Evolutionary conservation across 2,888 invertebrate species (phyloP), one percentile per base, ranked within the genome.

Genomic region (Adelphocoris suturalis): DNA sequence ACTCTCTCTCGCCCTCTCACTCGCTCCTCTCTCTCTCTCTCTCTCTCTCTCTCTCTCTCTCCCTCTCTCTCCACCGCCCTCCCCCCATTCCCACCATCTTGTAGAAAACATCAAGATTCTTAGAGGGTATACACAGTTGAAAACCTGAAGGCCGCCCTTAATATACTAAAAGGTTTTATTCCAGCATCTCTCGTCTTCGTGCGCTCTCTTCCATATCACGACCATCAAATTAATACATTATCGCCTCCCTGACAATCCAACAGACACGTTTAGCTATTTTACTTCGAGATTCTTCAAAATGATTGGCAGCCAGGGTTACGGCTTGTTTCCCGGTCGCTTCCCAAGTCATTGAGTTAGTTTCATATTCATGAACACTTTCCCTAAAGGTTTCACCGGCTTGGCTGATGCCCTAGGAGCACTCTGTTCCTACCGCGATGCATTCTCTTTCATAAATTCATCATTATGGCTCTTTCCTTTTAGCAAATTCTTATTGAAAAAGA

Each of bases 111-210:
- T 68, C 68, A 68, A 68, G 68, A 68, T 12, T 68, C 68, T 19
- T 23, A 23, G 68, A n/a, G 19, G 57, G 19, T 57, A 57, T 57
- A 16, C n/a, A 5, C 11, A 68, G 68, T 19, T 68, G 68, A 23
- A 23, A 68, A 19, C 68, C 19, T 68, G 68, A 68, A 23, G 37
- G 37, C 68, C 19, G n/a, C 61, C n/a, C 19, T 68, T 68, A 68
- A 68, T 68, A 68, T 68, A 19, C 23, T 68, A 68, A 68, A 68
- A 68, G 68, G 68, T 68, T 68, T 68, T 68, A 68, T 68, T 68
- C 68, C 23, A 68, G 9, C 68, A 68, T 23, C 68, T 37, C 37
- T 23, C 68, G 23, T 68, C 23, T 68, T 68, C 68, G 27, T 23
- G 23, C 68, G 0, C 23, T 68, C 23, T 12, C 19, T 23, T 61